Conservation (phyloP, 2,113 vertebrate species). For the Tragelaphus buxtoni region DNA sequence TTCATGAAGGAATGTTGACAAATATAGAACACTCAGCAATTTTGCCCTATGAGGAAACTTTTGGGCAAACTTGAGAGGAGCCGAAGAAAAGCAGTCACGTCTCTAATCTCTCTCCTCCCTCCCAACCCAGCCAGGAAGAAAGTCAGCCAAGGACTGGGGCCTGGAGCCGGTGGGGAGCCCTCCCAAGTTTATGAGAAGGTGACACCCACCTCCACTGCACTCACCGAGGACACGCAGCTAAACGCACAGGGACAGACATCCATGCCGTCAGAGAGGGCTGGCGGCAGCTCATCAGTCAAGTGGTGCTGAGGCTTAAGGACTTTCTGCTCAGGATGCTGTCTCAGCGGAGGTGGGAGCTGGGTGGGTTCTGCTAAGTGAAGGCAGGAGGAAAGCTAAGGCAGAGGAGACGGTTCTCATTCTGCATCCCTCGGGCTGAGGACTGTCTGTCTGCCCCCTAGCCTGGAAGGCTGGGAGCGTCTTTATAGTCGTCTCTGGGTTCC, state of each 20-base stretch:
- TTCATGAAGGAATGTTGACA: slow-evolving; percentile 18
- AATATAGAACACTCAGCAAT: neutral
- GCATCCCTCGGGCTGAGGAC: neutral
- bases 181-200: neutral
- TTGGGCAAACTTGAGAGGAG: neutral
- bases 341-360: neutral
- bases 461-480: neutral
- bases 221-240: rapidly evolving
- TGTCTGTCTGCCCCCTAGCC: neutral
- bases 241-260: neutral
- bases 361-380: neutral
- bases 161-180: neutral
- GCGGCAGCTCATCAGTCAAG: neutral
- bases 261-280: neutral
- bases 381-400: neutral
- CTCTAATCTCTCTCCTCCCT: neutral
- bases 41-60: neutral
- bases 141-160: neutral
- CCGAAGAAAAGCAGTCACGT: neutral
- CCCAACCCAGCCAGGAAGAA: neutral
- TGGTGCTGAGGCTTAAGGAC: neutral
- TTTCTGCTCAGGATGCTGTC: neutral
- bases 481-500: neutral
- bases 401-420: neutral
- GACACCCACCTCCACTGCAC: neutral